Percentiles rank a stretch among this genome's conserved stretches.
Conservation (phyloP, 2,797 vertebrate genomes). For the Cossypha niveicapilla region DNA sequence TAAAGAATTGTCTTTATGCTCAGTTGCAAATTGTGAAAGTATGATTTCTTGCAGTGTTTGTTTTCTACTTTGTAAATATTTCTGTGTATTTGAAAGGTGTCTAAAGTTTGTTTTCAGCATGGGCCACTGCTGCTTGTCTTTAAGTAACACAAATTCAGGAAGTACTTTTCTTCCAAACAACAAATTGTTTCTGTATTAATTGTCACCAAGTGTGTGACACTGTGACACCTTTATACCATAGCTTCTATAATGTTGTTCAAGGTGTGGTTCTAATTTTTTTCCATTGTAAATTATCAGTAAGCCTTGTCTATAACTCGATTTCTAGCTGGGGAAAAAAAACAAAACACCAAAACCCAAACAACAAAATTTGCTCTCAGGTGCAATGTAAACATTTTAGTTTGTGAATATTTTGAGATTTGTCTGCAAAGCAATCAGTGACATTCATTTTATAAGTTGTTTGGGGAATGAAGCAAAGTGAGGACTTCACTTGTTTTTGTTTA, state of each 20-base stretch:
- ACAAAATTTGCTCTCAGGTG: not conserved
- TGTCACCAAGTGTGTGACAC: not conserved
- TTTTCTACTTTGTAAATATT: not conserved
- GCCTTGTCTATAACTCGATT: rapidly evolving
- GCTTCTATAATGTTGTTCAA: not conserved
- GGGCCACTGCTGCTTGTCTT: not conserved
- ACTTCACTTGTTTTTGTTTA: not conserved
- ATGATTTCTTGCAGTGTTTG: not conserved
- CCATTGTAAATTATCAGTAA: not conserved
- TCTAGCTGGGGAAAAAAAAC: not conserved
- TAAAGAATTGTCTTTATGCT: not conserved
- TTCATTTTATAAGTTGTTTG: not conserved
- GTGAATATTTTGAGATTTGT: not conserved
- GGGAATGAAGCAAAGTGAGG: not conserved
- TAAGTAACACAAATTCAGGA: not conserved
- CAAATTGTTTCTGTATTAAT: rapidly evolving
- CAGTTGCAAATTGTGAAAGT: not conserved
- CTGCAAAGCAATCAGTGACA: not conserved
- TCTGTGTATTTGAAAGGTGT: not conserved
- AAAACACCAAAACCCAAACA: too few species aligned
- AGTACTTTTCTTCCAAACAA: not conserved
- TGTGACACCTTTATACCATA: not conserved
- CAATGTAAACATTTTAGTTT: not conserved
- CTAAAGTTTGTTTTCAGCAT: not conserved
- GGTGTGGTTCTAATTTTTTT: not conserved